Evolutionary conservation across 2,888 invertebrate genomes (phyloP), one percentile per base, ranked within the genome.

Genomic region (Formica aserva): DNA sequence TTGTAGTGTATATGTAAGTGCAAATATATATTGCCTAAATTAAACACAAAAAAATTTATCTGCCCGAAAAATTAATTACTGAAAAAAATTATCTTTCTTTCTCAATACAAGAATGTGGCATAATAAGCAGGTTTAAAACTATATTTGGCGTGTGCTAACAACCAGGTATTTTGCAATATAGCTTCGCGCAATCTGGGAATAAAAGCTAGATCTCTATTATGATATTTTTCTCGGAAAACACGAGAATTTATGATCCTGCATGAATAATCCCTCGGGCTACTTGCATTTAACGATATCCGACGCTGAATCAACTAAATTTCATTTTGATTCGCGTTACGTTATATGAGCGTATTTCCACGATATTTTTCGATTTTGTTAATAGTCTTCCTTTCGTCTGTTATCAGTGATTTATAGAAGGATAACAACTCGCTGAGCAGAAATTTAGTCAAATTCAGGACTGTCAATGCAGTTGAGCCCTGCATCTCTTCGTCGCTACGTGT

Each of bases 401-500:
- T 65, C 45, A 48, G 22, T 11, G 18, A 38, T 41, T n/a, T 52
- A 15, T 26, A 18, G 22, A 41, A 29, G 11, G 29, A 41, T 26
- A 55, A 77, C 22, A 45, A 52, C 15, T 76, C 15, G 18, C 15
- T 2, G 18, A 29, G 3, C 26, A 13, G 18, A 60, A 71, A 13
- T 62, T 52, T 65, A 69, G n/a, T 41, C 5, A 29, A 38, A n/a
- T 52, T 45, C 22, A 26, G 41, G 60, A 60, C 18, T 60, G 60
- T 80, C 78, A 45, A 60, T 80, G 72, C 78, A 80, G 22, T 71
- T 60, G 22, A 57, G 71, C n/a, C 72, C 60, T 72, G 29, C 52
- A 81, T 87, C 84, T 69, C 87, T 52, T n/a, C 81, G 81, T 74
- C 77, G 85, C 87, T 85, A 85, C 65, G 74, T 77, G 55, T 74